A percentile compares a stretch with the other conserved stretches of the same genome.
Conservation (phyloP, 2,888 invertebrate species). For the Thymelicus sylvestris region DNA sequence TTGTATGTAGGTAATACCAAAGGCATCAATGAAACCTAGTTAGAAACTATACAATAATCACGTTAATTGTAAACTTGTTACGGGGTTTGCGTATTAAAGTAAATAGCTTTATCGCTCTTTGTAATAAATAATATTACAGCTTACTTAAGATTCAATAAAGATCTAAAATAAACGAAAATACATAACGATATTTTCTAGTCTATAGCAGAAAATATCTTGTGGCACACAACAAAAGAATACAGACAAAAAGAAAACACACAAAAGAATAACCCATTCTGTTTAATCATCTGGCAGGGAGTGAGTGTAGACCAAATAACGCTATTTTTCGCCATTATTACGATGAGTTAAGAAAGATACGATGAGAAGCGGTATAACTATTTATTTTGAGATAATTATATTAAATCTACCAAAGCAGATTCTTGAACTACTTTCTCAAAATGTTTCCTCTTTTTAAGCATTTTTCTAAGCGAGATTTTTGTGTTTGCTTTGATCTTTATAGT, state of each 20-base stretch:
- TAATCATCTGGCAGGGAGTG: slow-evolving; percentile 1
- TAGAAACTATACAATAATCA: no score
- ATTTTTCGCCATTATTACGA: neutral
- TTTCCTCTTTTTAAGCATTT: neutral
- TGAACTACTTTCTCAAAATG: neutral
- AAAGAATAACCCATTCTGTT: slow-evolving; percentile 1
- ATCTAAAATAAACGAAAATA: neutral
- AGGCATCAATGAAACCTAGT: no score
- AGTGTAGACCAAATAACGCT: neutral
- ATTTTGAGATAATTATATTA: neutral
- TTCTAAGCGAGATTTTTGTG: neutral
- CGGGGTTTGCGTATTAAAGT: no score
- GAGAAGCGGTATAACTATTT: neutral
- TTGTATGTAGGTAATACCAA: no score
- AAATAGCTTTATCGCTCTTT: no score
- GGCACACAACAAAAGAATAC: slow-evolving; percentile 1
- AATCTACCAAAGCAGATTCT: neutral
- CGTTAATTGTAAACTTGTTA: no score
- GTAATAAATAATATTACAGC: no score
- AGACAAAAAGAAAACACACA: neutral
- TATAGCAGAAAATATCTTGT: neutral
- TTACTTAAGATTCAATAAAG: no score
- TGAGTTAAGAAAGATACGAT: neutral
- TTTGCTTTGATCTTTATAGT: neutral
- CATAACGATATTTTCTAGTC: neutral